Base-by-base conservation (phyloP, 1,140 invertebrate genomes). In the Cyclargus thomasi region DNA sequence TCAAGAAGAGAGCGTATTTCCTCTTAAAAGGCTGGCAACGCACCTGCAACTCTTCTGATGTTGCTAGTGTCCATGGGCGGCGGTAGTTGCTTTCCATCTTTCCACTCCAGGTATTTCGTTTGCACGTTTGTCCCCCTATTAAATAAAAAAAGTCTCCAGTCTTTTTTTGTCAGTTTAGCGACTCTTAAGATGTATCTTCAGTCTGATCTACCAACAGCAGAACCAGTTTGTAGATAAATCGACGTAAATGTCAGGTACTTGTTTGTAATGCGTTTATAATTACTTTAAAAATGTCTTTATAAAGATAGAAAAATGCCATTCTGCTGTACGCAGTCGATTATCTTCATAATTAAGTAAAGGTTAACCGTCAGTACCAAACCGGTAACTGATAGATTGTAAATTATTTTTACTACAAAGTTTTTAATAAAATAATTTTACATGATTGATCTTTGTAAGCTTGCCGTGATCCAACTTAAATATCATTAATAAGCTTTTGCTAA, bases 261-360 rank as follows among this genome's bases (percentile, higher is more conserved):
- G 39, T 47, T 47, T 47, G 39, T 47, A 47, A 47, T 47, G 39
- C 39, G 39, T 47, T 47, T 47, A 47, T 47, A 47, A 47, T 47
- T 47, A 47, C 39, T 47, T 47, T 47, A 47, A 47, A 47, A 47
- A 47, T 47, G 39, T 47, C 39, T 47, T 47, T 47, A 47, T 47
- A 47, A 47, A 47, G 39, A 47, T 47, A 47, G 39, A 47, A 47
- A 47, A 47, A 47, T 47, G 39, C 11, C 11, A 47, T 16, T 47
- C 14, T 47, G 39, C 39, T 47, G 14, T 47, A 16, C 14, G 14
- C 10, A 8, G 39, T 47, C 39, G 39, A 47, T 47, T 47, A 47
- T 47, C 6, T 47, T 11, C 11, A 47, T 47, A 47, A 47, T 47
- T 47, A 47, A 47, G 39, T 47, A 47, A 47, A 47, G 39, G 39